phyloP scores from a whole-genome alignment of 2,888 invertebrate genomes.

The Cheilosia grossa region DNA sequence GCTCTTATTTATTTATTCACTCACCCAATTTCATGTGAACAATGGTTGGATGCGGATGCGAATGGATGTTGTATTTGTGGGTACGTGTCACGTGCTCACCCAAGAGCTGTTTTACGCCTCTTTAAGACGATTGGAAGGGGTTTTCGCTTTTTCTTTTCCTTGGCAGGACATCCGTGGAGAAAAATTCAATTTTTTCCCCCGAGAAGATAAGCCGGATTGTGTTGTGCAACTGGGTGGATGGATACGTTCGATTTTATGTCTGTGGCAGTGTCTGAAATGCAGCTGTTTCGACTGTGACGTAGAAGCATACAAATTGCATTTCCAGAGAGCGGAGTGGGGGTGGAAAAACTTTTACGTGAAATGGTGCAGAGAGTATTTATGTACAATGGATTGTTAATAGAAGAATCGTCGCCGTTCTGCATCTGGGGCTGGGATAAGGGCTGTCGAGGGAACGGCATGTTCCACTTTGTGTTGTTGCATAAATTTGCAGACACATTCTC shows the following conservation, averaged over 20 bases:
- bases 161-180: conserved; percentile 44
- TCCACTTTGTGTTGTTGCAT: too few relatives aligned
- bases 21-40: conserved; percentile 70
- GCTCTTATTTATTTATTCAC: conserved; percentile 66
- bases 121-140: conserved; percentile 48
- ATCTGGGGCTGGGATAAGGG: too few relatives aligned
- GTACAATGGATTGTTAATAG: not conserved
- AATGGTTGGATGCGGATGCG: conserved; percentile 37
- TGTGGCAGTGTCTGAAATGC: not conserved
- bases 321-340: not conserved
- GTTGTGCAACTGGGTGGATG: not conserved
- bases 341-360: not conserved
- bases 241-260: conserved; percentile 24
- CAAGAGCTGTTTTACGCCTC: conserved; percentile 14
- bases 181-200: conserved; percentile 53
- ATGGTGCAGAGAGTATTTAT: not conserved
- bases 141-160: conserved; percentile 21
- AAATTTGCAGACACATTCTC: too few relatives aligned
- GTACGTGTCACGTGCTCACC: conserved; percentile 38
- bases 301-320: conserved; percentile 63
- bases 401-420: not conserved
- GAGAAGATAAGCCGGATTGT: conserved; percentile 40
- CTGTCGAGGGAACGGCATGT: too few relatives aligned
- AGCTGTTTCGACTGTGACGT: conserved; percentile 49
- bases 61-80: conserved; percentile 33